Evolutionary conservation across 2,113 vertebrate species (phyloP).

Genomic region (Macrotis lagotis): DNA sequence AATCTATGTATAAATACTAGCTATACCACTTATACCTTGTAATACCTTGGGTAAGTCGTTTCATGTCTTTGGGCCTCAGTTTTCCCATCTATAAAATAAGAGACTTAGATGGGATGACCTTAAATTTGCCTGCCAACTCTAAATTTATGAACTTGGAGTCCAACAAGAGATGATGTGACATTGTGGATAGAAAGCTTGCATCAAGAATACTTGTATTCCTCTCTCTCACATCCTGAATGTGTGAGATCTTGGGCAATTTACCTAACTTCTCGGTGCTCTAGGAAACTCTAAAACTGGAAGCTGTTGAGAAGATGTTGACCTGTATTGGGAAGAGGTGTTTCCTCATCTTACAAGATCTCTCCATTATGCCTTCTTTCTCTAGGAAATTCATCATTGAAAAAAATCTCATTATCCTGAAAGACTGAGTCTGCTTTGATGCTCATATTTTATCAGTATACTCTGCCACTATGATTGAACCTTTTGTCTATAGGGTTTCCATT

Average conservation of each 20-base stretch:
- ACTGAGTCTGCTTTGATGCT: background rate
- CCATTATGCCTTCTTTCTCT: background rate
- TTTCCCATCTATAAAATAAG: background rate
- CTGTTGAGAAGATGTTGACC: no score
- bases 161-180: background rate
- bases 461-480: no score
- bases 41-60: background rate
- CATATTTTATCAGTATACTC: no score
- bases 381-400: background rate
- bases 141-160: background rate
- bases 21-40: background rate
- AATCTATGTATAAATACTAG: background rate
- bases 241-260: no score
- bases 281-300: no score
- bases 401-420: background rate
- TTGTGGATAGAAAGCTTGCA: background rate
- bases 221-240: no score
- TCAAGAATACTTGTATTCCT: background rate
- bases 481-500: no score
- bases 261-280: no score
- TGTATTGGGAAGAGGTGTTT: no score
- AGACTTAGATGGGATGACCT: background rate
- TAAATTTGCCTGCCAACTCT: background rate
- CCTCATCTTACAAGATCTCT: background rate
- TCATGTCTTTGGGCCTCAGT: background rate